A percentile compares a stretch with the other conserved stretches of the same genome.
Conservation (phyloP, 2,888 invertebrate species). For the Anthophora plumipes region DNA sequence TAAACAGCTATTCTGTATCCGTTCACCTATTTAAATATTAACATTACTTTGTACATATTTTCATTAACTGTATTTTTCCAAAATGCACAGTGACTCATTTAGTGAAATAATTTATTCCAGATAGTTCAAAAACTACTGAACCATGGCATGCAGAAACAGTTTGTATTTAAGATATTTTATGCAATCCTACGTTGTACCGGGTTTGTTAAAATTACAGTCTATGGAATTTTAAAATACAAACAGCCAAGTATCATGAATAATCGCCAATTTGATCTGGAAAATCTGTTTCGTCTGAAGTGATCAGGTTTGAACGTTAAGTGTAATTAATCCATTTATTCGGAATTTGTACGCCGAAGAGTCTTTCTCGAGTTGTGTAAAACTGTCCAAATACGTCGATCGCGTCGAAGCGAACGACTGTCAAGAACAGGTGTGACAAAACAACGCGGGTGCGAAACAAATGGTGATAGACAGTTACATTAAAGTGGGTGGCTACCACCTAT, state of each 20-base stretch:
- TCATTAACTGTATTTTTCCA: no score
- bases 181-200: no score
- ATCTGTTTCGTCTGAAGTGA: background rate
- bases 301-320: background rate
- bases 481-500: background rate
- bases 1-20: no score
- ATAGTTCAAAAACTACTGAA: no score
- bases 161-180: no score
- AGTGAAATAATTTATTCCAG: no score
- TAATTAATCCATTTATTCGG: background rate
- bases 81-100: no score
- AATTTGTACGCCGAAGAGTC: background rate
- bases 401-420: background rate
- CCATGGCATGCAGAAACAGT: no score
- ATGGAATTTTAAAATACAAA: background rate
- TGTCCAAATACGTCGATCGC: background rate
- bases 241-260: no score
- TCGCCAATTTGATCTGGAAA: background rate
- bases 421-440: background rate
- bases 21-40: no score
- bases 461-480: background rate
- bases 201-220: background rate
- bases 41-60: no score
- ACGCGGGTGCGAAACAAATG: background rate
- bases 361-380: background rate